A percentile compares a stretch with the other conserved stretches of the same genome.
These are phyloP conservation scores for Cloeon dipterum DNA, from an alignment of 2,888 invertebrate species.

Conservation along the genomic window DNA sequence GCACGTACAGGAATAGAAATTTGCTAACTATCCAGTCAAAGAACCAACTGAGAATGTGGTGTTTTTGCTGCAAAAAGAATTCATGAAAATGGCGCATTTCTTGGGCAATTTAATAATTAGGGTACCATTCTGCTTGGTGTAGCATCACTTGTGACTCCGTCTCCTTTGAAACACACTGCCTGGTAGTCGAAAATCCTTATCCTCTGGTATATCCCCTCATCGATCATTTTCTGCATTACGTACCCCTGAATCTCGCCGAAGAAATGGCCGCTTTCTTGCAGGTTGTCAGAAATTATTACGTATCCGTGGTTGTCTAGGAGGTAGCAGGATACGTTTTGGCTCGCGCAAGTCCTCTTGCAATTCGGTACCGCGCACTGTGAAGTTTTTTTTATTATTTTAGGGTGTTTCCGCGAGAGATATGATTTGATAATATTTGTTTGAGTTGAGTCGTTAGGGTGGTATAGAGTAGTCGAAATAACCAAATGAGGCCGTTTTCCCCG, in stretches of 20 bases:
- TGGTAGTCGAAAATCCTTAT: slow-evolving; percentile 19
- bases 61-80: slow-evolving; percentile 8
- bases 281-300: slow-evolving; percentile 19
- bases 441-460: too few relatives aligned
- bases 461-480: too few relatives aligned
- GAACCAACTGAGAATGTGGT: slow-evolving; percentile 10
- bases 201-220: slow-evolving; percentile 16
- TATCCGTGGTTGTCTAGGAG: slow-evolving; percentile 26
- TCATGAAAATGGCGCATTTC: too few relatives aligned
- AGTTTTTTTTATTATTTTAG: too few relatives aligned
- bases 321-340: slow-evolving; percentile 18
- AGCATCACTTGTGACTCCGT: not conserved
- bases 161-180: slow-evolving; percentile 14
- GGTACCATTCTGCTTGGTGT: not conserved
- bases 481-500: too few relatives aligned
- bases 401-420: too few relatives aligned
- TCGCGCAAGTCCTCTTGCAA: slow-evolving; percentile 12
- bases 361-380: slow-evolving; percentile 7
- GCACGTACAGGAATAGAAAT: slow-evolving; percentile 10
- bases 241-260: slow-evolving; percentile 22
- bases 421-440: too few relatives aligned
- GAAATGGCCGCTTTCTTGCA: slow-evolving; percentile 19
- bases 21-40: slow-evolving; percentile 11
- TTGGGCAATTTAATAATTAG: too few relatives aligned
- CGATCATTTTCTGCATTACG: slow-evolving; percentile 17